Evolutionary conservation across 2,113 vertebrate genomes (phyloP).

Genomic region (Ploceus nigricollis): DNA sequence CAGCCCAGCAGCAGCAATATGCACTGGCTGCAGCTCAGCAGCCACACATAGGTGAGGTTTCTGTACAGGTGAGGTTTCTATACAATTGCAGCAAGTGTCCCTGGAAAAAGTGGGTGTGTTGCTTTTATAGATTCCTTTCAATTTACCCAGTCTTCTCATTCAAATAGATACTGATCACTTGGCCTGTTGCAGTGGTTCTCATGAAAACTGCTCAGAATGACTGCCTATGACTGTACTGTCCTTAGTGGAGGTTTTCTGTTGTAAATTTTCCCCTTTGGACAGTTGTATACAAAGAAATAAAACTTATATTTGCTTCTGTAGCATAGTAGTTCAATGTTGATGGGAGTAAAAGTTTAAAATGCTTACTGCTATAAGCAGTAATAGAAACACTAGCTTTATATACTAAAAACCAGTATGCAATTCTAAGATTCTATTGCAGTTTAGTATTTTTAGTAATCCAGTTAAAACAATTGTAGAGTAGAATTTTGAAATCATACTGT

Average conservation of each 20-base stretch:
- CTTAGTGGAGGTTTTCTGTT: neutral
- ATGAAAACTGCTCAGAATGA: neutral
- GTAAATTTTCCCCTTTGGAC: neutral
- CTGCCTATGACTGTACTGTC: neutral
- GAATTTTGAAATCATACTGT: neutral
- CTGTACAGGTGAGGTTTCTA: conserved; percentile 69
- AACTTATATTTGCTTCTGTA: neutral
- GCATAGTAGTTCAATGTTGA: neutral
- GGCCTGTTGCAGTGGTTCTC: fast-evolving
- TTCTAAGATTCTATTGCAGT: neutral
- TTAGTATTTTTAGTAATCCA: neutral
- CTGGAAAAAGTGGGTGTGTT: neutral
- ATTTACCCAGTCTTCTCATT: neutral
- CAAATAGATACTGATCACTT: neutral
- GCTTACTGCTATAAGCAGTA: neutral
- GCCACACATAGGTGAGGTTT: conserved; percentile 89
- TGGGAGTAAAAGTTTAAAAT: neutral
- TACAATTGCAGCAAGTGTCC: neutral
- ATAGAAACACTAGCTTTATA: neutral
- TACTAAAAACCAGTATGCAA: neutral
- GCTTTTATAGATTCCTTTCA: neutral
- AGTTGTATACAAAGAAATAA: neutral
- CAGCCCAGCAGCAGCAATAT: conserved; percentile 95
- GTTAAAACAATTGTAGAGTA: neutral
- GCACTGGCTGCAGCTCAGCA: conserved; percentile 94